These are phyloP conservation scores for Alsophila aescularia DNA, from an alignment of 2,888 invertebrate genomes.

Conservation along the genomic window DNA sequence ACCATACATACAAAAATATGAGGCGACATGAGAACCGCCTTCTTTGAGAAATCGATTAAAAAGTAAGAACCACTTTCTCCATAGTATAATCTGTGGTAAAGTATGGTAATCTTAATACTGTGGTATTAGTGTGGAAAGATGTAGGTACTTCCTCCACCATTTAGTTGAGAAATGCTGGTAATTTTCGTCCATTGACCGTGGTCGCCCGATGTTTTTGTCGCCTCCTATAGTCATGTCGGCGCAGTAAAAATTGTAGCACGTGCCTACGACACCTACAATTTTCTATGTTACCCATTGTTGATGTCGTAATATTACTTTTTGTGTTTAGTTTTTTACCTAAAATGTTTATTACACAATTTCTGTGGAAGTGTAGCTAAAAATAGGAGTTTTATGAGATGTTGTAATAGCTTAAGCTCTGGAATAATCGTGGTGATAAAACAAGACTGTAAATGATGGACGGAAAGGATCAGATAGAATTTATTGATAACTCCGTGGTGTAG, in stretches of 20 bases:
- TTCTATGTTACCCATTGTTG: conserved; percentile 14
- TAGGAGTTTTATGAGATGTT: no score
- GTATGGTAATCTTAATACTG: neutral
- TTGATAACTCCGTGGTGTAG: no score
- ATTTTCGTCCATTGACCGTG: conserved; percentile 72
- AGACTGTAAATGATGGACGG: no score
- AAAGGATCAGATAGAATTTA: no score
- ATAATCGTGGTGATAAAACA: no score
- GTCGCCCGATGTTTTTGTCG: conserved; percentile 62
- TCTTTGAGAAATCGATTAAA: no score
- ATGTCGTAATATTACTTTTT: conserved; percentile 6
- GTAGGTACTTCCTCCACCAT: conserved; percentile 3
- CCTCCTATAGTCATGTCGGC: conserved; percentile 35
- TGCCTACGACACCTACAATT: conserved; percentile 36
- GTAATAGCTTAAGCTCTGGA: no score
- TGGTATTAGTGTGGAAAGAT: neutral
- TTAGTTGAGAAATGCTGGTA: conserved; percentile 40
- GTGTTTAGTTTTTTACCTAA: neutral
- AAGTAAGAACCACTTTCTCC: no score
- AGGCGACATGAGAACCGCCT: no score
- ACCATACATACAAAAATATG: no score
- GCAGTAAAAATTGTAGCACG: conserved; percentile 50
- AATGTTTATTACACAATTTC: neutral
- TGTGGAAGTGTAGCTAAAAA: neutral
- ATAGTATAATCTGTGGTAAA: no score